phyloP scores from a whole-genome alignment of 2,888 invertebrate species.

The Hemaris fuciformis region DNA sequence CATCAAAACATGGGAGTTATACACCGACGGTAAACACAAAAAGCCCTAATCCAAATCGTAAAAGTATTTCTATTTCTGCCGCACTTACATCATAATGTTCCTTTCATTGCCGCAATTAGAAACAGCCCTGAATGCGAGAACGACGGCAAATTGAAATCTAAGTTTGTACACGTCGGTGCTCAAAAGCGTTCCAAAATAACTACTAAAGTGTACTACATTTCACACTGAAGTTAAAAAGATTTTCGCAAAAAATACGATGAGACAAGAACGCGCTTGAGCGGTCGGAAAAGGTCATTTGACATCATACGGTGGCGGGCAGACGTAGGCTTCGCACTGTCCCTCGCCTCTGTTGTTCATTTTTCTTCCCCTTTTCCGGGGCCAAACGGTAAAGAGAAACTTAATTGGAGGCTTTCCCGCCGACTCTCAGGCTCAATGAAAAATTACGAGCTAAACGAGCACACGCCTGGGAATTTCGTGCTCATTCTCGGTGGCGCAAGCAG shows the following conservation, averaged over 20 bases:
- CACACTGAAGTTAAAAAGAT: conserved; percentile 31
- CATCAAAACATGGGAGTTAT: conserved; percentile 25
- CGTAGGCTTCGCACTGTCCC: conserved; percentile 57
- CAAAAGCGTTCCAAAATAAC: conserved; percentile 21
- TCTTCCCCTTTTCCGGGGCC: conserved; percentile 68
- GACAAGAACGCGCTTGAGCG: conserved; percentile 39
- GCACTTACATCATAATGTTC: background rate
- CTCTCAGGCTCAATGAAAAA: conserved; percentile 80
- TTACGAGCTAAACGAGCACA: conserved; percentile 79
- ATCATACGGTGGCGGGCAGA: conserved; percentile 44
- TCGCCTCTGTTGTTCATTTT: conserved; percentile 73
- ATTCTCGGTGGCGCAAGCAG: conserved; percentile 54
- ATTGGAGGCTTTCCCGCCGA: conserved; percentile 78
- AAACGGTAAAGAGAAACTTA: conserved; percentile 80
- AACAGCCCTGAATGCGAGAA: background rate
- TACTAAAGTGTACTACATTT: conserved; percentile 22
- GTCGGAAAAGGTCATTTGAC: conserved; percentile 52
- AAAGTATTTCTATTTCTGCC: conserved; percentile 13
- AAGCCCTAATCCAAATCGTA: conserved; percentile 9
- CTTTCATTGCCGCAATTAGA: conserved; percentile 10
- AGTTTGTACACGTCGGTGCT: background rate
- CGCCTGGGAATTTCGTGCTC: conserved; percentile 73
- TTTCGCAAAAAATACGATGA: conserved; percentile 32
- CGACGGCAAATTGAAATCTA: conserved; percentile 8
- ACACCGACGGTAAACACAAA: conserved; percentile 12